Conservation (phyloP, 2,113 vertebrate species). For the Crotophaga sulcirostris region DNA sequence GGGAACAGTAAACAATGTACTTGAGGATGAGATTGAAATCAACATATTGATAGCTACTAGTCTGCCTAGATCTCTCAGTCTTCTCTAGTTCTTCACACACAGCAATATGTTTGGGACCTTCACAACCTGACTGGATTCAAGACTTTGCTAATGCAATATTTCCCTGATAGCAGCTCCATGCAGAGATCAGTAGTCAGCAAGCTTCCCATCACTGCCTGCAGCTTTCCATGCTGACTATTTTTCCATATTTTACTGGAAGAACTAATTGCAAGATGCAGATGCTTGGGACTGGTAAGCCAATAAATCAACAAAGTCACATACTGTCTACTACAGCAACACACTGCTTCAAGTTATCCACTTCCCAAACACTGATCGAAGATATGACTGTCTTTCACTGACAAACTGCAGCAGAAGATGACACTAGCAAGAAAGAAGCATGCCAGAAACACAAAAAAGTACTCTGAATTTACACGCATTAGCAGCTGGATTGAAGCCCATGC, state of each 20-base stretch:
- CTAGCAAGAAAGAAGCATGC: neutral
- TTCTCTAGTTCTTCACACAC: neutral
- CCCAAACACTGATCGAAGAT: neutral
- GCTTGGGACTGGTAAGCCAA: neutral
- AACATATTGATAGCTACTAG: neutral
- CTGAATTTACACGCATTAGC: neutral
- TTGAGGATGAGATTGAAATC: neutral
- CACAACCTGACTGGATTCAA: neutral
- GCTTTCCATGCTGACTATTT: neutral
- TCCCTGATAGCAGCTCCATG: neutral
- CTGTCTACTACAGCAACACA: neutral
- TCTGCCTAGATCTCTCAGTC: neutral
- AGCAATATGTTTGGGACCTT: neutral
- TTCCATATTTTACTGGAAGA: neutral
- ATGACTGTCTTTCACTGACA: neutral
- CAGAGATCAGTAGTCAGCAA: neutral
- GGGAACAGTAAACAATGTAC: neutral
- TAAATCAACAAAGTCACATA: neutral
- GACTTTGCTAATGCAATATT: neutral
- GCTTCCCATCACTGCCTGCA: neutral
- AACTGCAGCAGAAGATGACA: neutral
- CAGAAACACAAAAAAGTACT: neutral
- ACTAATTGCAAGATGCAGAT: neutral
- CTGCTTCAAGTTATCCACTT: neutral
- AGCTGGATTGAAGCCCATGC: neutral